A percentile compares a stretch with the other conserved stretches of the same genome.
Evolutionary conservation across 2,888 invertebrate genomes (phyloP).

Genomic region (Hymenopus coronatus): DNA sequence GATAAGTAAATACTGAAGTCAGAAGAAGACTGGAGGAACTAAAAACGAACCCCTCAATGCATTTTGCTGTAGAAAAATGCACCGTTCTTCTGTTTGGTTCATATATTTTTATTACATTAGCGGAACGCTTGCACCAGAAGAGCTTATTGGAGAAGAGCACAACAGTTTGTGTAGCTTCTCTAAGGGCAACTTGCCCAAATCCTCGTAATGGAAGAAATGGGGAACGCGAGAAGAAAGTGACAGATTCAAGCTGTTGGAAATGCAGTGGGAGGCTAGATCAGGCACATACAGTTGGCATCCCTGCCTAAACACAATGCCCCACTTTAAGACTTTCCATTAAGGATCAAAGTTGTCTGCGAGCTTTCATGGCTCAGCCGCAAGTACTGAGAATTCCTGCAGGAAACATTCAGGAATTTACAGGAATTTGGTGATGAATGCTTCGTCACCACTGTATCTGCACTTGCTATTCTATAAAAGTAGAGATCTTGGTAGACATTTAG

Average conservation of each 20-base stretch:
- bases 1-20: not conserved
- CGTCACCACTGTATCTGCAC: too few relatives aligned
- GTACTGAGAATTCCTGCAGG: too few relatives aligned
- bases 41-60: not conserved
- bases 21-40: not conserved
- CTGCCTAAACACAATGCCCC: not conserved
- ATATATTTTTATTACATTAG: not conserved
- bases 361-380: too few relatives aligned
- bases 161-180: not conserved
- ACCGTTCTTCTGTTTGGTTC: not conserved
- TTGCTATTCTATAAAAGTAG: too few relatives aligned
- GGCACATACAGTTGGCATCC: not conserved
- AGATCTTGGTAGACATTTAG: too few relatives aligned
- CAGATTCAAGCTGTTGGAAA: not conserved
- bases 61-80: not conserved
- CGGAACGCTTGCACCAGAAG: not conserved
- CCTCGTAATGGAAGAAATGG: too few relatives aligned
- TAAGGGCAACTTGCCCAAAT: not conserved
- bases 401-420: too few relatives aligned
- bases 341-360: too few relatives aligned
- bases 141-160: not conserved
- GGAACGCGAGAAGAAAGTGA: not conserved
- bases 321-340: not conserved
- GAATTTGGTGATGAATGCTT: too few relatives aligned
- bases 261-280: not conserved